Conservation (phyloP, 2,888 invertebrate species). For the Unio delphinus region DNA sequence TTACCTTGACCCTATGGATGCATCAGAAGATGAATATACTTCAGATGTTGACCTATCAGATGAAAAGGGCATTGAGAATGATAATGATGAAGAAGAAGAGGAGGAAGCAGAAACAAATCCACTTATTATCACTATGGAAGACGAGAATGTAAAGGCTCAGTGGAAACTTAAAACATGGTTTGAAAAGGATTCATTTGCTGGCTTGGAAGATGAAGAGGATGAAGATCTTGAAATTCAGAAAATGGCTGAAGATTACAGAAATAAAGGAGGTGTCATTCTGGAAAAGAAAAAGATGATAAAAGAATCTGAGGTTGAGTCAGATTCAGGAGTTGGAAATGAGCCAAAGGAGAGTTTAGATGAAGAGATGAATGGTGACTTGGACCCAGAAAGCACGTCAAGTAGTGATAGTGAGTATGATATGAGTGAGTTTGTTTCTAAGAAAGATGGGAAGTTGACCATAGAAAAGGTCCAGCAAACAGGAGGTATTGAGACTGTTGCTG, state of each 20-base stretch:
- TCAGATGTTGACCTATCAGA: constrained; percentile 24
- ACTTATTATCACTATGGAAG: constrained; percentile 67
- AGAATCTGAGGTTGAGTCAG: constrained; percentile 2
- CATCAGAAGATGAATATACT: constrained; percentile 28
- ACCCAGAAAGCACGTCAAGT: constrained; percentile 20
- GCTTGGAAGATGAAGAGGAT: constrained; percentile 87
- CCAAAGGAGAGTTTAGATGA: constrained; percentile 28
- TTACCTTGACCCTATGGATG: constrained; percentile 49
- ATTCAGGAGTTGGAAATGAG: constrained; percentile 25
- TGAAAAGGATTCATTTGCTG: constrained; percentile 71
- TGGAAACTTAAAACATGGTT: constrained; percentile 71
- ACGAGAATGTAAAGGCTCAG: constrained; percentile 47
- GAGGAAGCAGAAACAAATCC: constrained; percentile 63
- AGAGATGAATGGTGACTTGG: constrained; percentile 31
- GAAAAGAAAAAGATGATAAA: constrained; percentile 12
- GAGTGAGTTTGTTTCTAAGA: constrained; percentile 29
- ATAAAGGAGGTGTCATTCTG: constrained; percentile 44
- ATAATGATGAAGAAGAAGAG: constrained; percentile 23
- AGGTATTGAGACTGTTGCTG: constrained; percentile 81
- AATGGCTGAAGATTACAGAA: constrained; percentile 72
- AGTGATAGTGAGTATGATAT: constrained; percentile 53
- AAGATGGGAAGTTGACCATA: constrained; percentile 34
- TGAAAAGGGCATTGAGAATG: constrained; percentile 54
- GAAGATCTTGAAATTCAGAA: constrained; percentile 90
- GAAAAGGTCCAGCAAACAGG: constrained; percentile 66